Percentiles rank a stretch among this genome's conserved stretches.
phyloP scores from a whole-genome alignment of 1,140 invertebrate species.

The Rhopalosiphum padi region DNA sequence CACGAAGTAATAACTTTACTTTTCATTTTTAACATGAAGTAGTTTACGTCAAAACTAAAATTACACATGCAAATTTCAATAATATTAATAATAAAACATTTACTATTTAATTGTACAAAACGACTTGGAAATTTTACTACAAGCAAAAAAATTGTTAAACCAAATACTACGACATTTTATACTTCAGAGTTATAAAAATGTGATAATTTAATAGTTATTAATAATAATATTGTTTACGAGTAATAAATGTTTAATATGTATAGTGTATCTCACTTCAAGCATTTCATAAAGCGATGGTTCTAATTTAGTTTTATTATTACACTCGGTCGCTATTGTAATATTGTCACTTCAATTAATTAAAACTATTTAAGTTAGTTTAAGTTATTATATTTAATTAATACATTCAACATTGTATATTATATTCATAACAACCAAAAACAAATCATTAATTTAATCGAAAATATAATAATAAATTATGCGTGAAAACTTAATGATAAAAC shows the following conservation, averaged over 20 bases:
- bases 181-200: background rate
- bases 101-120: background rate
- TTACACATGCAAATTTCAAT: background rate
- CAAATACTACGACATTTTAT: background rate
- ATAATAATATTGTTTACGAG: background rate
- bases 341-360: too few species aligned
- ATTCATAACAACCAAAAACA: too few species aligned
- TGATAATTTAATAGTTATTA: background rate
- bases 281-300: background rate
- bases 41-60: background rate
- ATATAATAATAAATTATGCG: background rate
- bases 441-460: too few species aligned
- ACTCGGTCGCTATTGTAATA: too few species aligned
- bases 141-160: background rate
- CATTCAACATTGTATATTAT: too few species aligned
- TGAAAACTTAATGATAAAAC: background rate
- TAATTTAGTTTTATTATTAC: background rate
- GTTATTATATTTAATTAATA: too few species aligned
- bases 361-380: too few species aligned
- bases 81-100: background rate
- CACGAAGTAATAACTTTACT: background rate
- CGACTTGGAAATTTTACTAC: background rate
- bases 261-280: background rate
- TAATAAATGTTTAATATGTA: background rate
- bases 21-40: background rate